Evolutionary conservation across 2,797 vertebrate species (phyloP), one percentile per base, ranked within the genome.

Genomic region (Muscicapa comitata): DNA sequence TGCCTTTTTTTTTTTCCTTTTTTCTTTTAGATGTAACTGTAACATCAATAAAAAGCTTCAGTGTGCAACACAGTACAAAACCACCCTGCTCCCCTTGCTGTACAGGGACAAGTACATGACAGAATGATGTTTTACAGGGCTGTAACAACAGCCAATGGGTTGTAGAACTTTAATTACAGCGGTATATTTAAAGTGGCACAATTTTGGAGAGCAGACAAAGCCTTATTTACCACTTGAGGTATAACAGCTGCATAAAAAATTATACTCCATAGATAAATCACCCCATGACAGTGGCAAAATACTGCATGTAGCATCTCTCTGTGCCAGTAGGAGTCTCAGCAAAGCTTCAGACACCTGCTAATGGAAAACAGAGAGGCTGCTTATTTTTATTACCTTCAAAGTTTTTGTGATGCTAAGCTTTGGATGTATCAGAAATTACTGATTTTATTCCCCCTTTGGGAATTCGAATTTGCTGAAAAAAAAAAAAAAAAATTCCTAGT

Each of bases 151-250:
- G 86, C 88, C 86, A 93, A 24, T 28, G 58, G 21, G 7, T 71
- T 93, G 68, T 65, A 86, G 80, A 72, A 75, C 84, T 92, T 93
- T 82, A 95, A 88, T 85, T 88, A 70, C 19, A 5, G 79, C 8
- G 55, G 48, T 93, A 88, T 82, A 95, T 89, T 95, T 94, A 87
- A 94, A 95, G 70, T 84, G 87, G 66, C 80, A 93, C 77, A 43
- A 65, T 85, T 91, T 53, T 68, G 65, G 62, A 93, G 63, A 8
- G 15, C 67, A 78, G 77, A 75, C 73, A 91, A 92, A 82, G 70
- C 54, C 74, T 83, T 91, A 89, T 89, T 95, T 95, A 93, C 71
- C 57, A 78, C 90, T 85, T 84, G 50, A 81, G 57, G 62, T 93
- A 38, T 78, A 94, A 91, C 58, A 91, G 81, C 66, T 90, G 66